Base-by-base conservation (phyloP, 2,888 invertebrate species). In the Nasonovia ribisnigri region DNA sequence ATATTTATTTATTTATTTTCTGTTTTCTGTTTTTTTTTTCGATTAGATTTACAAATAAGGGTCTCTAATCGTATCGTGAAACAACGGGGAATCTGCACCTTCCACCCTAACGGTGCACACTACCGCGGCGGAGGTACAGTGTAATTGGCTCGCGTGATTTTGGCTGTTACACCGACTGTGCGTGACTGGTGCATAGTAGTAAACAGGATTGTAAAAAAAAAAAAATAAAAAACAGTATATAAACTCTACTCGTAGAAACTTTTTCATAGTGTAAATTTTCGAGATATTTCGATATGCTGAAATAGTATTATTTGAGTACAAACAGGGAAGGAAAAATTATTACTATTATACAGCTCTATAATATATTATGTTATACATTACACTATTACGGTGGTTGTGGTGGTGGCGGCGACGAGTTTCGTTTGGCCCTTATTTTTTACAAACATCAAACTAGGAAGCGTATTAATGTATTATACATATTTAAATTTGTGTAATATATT, bases 111-210 rank as follows among this genome's bases (percentile, higher is more conserved):
- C 77, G 48, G 36, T 84, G 84, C 77, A 77, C 77, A 77, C 77
- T 29, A 13, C n/a, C 26, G 13, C 36, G 20, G 46, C 67, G 87
- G 60, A 87, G 92, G 87, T 60, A 67, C 57, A 60, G 86, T 90
- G 86, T 93, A 93, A 93, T 93, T 93, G 93, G 93, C 60, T 93
- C 93, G 93, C 93, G 93, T 93, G 93, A 93, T 93, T 93, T 93
- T 24, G 86, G 84, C 93, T 93, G 92, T 93, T 93, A 90, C 86
- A 24, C 84, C 60, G 93, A 86, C 84, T 57, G 90, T 93, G 93
- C 93, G 93, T 93, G 93, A 93, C 90, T 90, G 90, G 54, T 51
- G 84, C 84, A 29, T 29, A 90, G 86, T 93, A 93, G 93, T 93
- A 93, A 93, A 93, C 93, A 90, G 84, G 84, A 93, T 90, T 93